phyloP scores from a whole-genome alignment of 2,113 vertebrate species.

The Trogon melanurus region DNA sequence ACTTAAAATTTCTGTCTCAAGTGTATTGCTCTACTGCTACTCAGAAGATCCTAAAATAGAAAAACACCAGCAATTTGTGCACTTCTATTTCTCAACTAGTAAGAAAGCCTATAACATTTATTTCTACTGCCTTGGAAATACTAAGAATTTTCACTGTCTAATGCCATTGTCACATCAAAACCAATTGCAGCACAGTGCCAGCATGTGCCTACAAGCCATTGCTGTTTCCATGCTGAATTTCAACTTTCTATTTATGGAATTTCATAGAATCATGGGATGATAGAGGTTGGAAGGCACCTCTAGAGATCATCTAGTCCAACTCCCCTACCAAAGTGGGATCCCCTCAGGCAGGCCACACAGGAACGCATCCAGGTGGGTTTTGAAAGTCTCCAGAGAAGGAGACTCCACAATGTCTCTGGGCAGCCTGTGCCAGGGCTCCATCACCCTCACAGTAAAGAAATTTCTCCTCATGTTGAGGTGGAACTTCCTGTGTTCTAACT shows the following conservation, averaged over 20 bases:
- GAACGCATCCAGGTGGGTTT: too few relatives aligned
- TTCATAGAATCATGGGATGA: too few relatives aligned
- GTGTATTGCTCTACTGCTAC: not conserved
- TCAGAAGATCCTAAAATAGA: not conserved
- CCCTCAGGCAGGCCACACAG: too few relatives aligned
- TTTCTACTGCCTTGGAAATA: not conserved
- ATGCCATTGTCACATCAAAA: constrained; percentile 9
- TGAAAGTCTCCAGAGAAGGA: too few relatives aligned
- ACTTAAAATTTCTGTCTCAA: not conserved
- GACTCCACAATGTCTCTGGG: too few relatives aligned
- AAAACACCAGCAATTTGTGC: not conserved
- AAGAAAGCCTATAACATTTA: not conserved
- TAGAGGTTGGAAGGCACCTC: too few relatives aligned
- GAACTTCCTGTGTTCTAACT: too few relatives aligned
- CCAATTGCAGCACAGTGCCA: not conserved
- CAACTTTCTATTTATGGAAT: not conserved
- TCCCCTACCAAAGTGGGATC: too few relatives aligned
- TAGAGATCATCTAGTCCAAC: too few relatives aligned
- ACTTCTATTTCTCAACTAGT: not conserved
- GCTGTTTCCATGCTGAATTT: not conserved
- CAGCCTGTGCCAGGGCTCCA: too few relatives aligned
- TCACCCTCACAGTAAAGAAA: too few relatives aligned
- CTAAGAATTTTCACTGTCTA: constrained; percentile 1
- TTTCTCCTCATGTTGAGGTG: too few relatives aligned
- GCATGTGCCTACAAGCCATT: not conserved